These are phyloP conservation scores for Novumbra hubbsi DNA, from an alignment of 2,797 vertebrate genomes.

Conservation along the genomic window DNA sequence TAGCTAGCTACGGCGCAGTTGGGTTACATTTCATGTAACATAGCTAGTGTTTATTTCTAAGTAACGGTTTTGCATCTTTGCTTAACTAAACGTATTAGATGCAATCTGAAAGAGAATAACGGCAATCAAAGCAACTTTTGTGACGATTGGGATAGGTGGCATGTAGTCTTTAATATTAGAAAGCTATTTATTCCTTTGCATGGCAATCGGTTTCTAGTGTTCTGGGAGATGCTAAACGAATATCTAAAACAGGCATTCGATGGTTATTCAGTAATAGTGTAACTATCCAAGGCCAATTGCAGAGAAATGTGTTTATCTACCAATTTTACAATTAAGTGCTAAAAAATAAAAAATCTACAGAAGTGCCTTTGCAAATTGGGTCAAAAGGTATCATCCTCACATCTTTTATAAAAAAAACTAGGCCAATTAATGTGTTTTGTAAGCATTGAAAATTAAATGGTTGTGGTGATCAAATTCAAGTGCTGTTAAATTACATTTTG, in stretches of 20 bases:
- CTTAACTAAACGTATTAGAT: no score
- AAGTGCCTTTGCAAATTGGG: neutral
- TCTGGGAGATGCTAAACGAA: neutral
- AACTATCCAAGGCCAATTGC: no score
- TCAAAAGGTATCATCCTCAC: neutral
- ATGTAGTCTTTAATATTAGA: neutral
- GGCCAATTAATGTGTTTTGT: neutral
- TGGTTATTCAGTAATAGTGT: no score
- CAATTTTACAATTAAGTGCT: no score
- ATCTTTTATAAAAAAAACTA: neutral
- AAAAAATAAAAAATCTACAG: neutral
- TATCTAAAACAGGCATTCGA: neutral
- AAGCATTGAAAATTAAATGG: neutral
- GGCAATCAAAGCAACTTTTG: neutral
- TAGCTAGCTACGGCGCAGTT: no score
- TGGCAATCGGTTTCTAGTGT: neutral
- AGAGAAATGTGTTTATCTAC: no score
- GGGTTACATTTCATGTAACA: no score
- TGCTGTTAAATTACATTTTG: neutral
- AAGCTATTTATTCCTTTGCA: neutral
- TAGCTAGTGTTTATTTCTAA: no score
- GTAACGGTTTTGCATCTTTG: no score
- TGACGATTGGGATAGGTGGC: neutral
- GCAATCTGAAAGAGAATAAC: no score
- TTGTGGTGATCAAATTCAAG: neutral